Evolutionary conservation across 2,888 invertebrate species (phyloP), one percentile per base, ranked within the genome.

Genomic region (Polietes domitor): DNA sequence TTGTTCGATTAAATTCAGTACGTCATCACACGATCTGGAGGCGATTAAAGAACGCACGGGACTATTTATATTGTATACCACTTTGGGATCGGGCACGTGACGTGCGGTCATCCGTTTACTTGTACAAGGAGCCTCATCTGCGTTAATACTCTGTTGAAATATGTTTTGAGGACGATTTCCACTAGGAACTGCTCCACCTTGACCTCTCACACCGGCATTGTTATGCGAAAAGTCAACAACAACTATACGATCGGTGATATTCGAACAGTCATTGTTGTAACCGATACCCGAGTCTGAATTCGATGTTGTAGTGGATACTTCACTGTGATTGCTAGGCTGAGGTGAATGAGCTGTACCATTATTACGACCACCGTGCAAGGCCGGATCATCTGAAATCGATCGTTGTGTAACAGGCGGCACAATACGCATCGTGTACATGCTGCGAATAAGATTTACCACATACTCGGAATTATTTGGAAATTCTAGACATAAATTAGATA

Each of bases 201-300:
- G 26, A 76, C 55, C 6, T 71, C 17, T 17, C 28, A 28, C 26
- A 10, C 17, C 3, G 21, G 26, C 72, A 41, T 37, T 24, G 58
- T 89, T 88, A 9, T 88, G 17, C 93, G 93, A 94, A 89, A 96
- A 96, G 89, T 97, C 96, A 0, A 96, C 96, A 0, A 96, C 95
- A 41, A 96, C 91, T 88, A 97, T 96, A 80, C 96, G 93, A 90
- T 97, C 97, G 0, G 96, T 96, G 73, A 97, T 95, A 88, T 96
- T 96, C 10, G 96, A 95, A 88, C 96, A 96, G 88, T 98, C 97
- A 88, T 98, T 98, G 86, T 97, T 95, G 88, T 98, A 98, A 0
- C 98, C 98, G 83, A 98, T 98, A 0, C 98, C 98, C 1, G 98
- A 98, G 91, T 98, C 98, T 78, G 98, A 98, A 91, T 98, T 98